Conservation (phyloP, 2,888 invertebrate species). For the Tiliacea citrago region DNA sequence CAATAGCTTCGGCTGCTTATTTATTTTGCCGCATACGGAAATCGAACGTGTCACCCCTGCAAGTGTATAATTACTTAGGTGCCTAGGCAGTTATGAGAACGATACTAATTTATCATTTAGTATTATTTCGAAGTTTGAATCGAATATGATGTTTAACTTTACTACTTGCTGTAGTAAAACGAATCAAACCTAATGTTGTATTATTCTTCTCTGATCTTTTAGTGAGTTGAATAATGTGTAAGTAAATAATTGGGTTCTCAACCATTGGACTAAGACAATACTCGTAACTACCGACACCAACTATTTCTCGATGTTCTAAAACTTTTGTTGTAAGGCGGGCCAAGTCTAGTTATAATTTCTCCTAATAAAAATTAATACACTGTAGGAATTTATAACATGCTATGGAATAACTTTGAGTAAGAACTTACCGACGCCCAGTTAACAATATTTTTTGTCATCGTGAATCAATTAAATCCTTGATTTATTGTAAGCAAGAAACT, state of each 20-base stretch:
- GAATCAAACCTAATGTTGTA: background rate
- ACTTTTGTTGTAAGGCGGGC: background rate
- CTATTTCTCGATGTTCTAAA: background rate
- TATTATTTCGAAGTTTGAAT: background rate
- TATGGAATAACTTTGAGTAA: background rate
- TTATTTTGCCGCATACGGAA: constrained; percentile 65
- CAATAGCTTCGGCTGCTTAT: constrained; percentile 33
- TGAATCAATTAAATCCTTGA: background rate
- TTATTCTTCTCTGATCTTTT: background rate
- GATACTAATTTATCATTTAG: constrained; percentile 5
- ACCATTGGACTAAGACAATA: background rate
- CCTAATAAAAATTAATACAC: background rate
- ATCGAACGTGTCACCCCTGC: constrained; percentile 52
- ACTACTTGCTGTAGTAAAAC: background rate
- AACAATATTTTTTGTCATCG: background rate
- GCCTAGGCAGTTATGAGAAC: background rate
- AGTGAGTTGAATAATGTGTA: background rate
- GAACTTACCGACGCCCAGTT: background rate
- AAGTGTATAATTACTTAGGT: constrained; percentile 30
- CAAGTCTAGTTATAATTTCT: background rate
- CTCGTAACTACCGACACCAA: too few relatives aligned
- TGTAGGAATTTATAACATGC: background rate
- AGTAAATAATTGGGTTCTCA: background rate
- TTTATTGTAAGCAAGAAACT: background rate
- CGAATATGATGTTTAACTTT: background rate